These are phyloP conservation scores for Paedocypris sp. DNA, from an alignment of 2,113 vertebrate species.

Conservation along the genomic window DNA sequence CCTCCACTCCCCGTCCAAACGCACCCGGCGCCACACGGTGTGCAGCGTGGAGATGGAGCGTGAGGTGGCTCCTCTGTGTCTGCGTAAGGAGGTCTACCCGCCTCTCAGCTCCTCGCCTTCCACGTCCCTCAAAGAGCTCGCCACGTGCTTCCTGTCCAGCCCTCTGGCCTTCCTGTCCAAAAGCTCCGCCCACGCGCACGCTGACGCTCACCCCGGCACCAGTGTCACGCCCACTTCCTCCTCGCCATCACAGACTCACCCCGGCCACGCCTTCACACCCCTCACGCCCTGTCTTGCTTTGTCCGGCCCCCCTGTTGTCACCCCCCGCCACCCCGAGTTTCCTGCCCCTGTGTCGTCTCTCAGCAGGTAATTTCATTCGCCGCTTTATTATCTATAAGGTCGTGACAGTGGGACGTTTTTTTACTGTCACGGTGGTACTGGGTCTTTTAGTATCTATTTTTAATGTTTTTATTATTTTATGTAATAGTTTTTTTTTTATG, in stretches of 20 bases:
- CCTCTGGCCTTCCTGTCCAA: conserved; percentile 59
- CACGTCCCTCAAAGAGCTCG: conserved; percentile 43
- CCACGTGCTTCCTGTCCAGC: conserved; percentile 55
- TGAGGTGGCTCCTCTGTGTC: conserved; percentile 64
- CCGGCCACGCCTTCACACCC: not conserved
- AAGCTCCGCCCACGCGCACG: conserved; percentile 28
- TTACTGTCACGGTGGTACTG: no score
- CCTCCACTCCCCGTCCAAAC: conserved; percentile 25
- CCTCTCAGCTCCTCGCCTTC: conserved; percentile 36
- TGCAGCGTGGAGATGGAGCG: conserved; percentile 67
- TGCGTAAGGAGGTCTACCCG: conserved; percentile 82
- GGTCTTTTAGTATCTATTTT: no score
- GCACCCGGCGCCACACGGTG: conserved; percentile 72
- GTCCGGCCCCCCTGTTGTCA: conserved; percentile 21
- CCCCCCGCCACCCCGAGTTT: conserved; percentile 29
- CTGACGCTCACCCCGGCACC: not conserved
- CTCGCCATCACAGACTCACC: not conserved
- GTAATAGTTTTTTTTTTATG: no score
- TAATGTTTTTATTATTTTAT: no score
- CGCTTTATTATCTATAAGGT: not conserved
- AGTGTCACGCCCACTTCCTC: conserved; percentile 4
- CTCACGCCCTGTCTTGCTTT: conserved; percentile 31
- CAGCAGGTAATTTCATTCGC: conserved; percentile 38
- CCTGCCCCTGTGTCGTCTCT: conserved; percentile 25
- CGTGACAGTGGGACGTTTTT: no score